phyloP scores from a whole-genome alignment of 2,888 invertebrate genomes.

The Tetranychus truncatus region DNA sequence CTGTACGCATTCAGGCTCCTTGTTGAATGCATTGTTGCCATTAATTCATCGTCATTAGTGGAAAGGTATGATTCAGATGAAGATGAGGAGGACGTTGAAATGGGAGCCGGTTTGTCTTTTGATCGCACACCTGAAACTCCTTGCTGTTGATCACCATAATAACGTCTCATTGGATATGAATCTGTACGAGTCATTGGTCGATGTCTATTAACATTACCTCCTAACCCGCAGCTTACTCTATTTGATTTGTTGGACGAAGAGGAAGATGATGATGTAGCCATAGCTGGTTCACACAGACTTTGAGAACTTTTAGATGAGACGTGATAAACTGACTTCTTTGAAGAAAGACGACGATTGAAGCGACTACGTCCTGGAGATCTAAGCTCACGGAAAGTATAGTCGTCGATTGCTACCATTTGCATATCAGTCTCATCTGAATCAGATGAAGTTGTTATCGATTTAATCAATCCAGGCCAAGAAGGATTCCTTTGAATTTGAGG shows the following conservation, averaged over 20 bases:
- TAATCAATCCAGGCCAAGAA: slow-evolving; percentile 8
- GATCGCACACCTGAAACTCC: background rate
- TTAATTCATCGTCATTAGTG: slow-evolving; percentile 9
- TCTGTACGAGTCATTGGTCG: background rate
- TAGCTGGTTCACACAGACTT: background rate
- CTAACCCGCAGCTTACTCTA: background rate
- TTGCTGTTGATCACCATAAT: background rate
- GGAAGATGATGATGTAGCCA: background rate
- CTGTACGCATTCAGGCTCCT: background rate
- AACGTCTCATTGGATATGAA: slow-evolving; percentile 5
- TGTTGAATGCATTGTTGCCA: background rate
- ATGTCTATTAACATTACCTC: background rate
- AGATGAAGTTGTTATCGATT: background rate
- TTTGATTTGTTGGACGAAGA: background rate
- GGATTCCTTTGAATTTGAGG: slow-evolving; percentile 6
- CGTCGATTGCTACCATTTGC: background rate
- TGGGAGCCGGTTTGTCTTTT: background rate
- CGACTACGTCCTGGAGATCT: background rate
- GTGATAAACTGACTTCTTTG: slow-evolving; percentile 4
- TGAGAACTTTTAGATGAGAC: background rate
- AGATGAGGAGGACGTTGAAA: background rate
- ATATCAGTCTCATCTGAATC: slow-evolving; percentile 8
- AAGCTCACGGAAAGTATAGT: background rate
- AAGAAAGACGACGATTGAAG: background rate
- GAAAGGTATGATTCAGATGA: slow-evolving; percentile 8